A percentile compares a stretch with the other conserved stretches of the same genome.
Conservation (phyloP, 2,888 invertebrate species). For the Frankliniella intonsa region DNA sequence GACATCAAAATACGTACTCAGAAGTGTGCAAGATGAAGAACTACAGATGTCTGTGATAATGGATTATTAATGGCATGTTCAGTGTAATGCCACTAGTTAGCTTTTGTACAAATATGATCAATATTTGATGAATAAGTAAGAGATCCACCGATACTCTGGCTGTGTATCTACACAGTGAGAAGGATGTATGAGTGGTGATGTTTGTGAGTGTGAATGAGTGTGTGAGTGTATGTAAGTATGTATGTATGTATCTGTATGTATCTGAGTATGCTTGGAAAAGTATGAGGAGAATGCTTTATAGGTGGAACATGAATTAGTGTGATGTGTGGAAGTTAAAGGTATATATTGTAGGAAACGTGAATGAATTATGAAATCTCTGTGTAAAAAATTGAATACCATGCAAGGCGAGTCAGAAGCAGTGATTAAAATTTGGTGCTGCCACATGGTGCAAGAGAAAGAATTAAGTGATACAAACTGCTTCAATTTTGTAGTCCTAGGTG, state of each 20-base stretch:
- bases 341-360: neutral
- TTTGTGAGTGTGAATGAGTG: too few species aligned
- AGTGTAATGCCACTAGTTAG: conserved; percentile 16
- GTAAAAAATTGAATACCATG: neutral
- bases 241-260: neutral
- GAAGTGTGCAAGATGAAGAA: conserved; percentile 22
- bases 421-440: neutral
- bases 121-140: conserved; percentile 7
- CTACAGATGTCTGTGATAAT: conserved; percentile 25
- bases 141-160: conserved; percentile 15
- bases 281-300: neutral
- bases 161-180: conserved; percentile 2
- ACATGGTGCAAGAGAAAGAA: neutral
- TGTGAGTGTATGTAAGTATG: neutral
- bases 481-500: conserved; percentile 20
- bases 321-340: neutral
- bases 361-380: conserved; percentile 4
- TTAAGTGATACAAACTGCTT: conserved; percentile 14
- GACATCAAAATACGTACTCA: conserved; percentile 25
- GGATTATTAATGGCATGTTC: conserved; percentile 13
- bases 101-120: conserved; percentile 27
- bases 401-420: conserved; percentile 18
- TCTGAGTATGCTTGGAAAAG: neutral
- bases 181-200: too few species aligned
- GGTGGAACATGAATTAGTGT: neutral